phyloP scores from a whole-genome alignment of 2,113 vertebrate genomes.

The Epinephelus fuscoguttatus region DNA sequence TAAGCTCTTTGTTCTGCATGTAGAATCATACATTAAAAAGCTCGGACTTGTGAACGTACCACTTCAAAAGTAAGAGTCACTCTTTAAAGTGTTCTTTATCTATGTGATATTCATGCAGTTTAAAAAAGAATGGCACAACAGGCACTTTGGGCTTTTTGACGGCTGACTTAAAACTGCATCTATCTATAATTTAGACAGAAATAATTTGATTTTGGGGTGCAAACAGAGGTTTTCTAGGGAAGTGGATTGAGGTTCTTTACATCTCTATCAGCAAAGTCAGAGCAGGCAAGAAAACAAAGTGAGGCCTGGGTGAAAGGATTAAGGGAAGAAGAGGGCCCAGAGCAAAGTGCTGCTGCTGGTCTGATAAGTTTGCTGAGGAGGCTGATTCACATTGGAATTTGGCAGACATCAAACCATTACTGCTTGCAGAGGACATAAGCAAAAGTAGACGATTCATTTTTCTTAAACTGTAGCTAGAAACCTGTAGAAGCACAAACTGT shows the following conservation, averaged over 20 bases:
- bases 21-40: not conserved
- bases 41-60: not conserved
- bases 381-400: slow-evolving; percentile 61
- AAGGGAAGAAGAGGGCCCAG: slow-evolving; percentile 58
- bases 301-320: slow-evolving; percentile 65
- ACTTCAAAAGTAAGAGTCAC: not conserved
- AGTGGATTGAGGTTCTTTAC: slow-evolving; percentile 42
- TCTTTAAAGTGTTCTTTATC: slow-evolving; percentile 6
- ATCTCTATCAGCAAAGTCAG: slow-evolving; percentile 67
- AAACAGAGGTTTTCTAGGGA: slow-evolving; percentile 28
- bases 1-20: not conserved
- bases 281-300: slow-evolving; percentile 62
- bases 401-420: slow-evolving; percentile 57
- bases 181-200: slow-evolving; percentile 25
- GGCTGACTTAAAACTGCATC: slow-evolving; percentile 21
- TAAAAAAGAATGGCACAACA: not conserved
- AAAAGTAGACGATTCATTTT: slow-evolving; percentile 22
- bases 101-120: slow-evolving; percentile 5
- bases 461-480: slow-evolving; percentile 2
- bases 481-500: slow-evolving; percentile 24
- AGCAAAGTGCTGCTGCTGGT: slow-evolving; percentile 70
- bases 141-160: not conserved
- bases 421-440: slow-evolving; percentile 31
- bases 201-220: slow-evolving; percentile 5
- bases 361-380: slow-evolving; percentile 72